phyloP scores from a whole-genome alignment of 2,113 vertebrate genomes.

The Pangasianodon hypophthalmus region DNA sequence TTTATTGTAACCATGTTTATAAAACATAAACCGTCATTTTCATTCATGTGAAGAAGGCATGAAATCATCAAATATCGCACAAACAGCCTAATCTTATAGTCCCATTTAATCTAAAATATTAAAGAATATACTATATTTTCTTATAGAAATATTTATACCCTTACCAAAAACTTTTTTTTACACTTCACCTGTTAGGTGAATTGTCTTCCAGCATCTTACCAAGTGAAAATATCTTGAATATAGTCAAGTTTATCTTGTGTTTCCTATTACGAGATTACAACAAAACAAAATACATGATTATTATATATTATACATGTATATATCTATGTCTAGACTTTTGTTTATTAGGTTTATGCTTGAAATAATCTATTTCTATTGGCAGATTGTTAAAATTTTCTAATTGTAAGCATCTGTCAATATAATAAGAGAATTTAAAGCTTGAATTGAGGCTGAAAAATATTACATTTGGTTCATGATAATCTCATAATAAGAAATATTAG shows the following conservation, averaged over 20 bases:
- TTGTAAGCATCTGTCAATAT: not conserved
- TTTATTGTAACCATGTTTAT: not conserved
- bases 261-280: not conserved
- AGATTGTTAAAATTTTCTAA: not conserved
- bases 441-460: not conserved
- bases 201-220: too few species aligned
- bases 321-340: not conserved
- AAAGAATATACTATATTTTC: too few species aligned
- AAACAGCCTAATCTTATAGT: not conserved
- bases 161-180: not conserved
- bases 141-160: not conserved
- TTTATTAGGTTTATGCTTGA: not conserved
- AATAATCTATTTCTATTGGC: not conserved
- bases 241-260: not conserved
- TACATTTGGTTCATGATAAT: not conserved
- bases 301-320: too few species aligned
- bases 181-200: not conserved
- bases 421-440: not conserved
- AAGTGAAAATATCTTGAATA: not conserved
- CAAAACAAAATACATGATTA: not conserved
- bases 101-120: not conserved
- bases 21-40: not conserved
- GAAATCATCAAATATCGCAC: not conserved
- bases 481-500: not conserved
- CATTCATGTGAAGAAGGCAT: not conserved